Evolutionary conservation across 2,797 vertebrate species (phyloP).

Genomic region (Pangasius djambal): DNA sequence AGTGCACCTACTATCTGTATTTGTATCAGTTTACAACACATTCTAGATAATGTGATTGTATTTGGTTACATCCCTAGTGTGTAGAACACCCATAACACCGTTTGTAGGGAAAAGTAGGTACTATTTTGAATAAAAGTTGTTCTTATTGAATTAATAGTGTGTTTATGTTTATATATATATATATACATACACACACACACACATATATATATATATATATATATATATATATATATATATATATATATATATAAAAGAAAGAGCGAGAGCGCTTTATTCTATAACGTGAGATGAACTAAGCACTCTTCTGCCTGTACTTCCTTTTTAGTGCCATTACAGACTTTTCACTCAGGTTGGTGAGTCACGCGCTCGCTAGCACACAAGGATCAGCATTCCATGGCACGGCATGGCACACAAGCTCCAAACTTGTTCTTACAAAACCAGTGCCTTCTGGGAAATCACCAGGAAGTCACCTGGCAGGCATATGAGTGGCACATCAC

Average conservation of each 20-base stretch:
- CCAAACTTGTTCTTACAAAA: not conserved
- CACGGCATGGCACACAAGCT: not conserved
- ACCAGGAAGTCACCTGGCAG: slow-evolving; percentile 15
- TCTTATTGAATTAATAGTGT: not conserved
- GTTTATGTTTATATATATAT: too few species aligned
- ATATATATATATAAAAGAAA: too few species aligned
- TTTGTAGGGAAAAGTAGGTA: too few species aligned
- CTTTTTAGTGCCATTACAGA: not conserved
- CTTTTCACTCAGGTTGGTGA: not conserved
- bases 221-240: too few species aligned
- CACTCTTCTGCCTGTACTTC: not conserved
- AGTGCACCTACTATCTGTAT: not conserved
- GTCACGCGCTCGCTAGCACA: not conserved
- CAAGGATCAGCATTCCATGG: not conserved
- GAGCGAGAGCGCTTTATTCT: not conserved
- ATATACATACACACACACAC: too few species aligned
- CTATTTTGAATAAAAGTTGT: too few species aligned
- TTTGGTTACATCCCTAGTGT: not conserved
- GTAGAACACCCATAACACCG: too few species aligned
- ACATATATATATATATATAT: too few species aligned
- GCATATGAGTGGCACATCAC: not conserved
- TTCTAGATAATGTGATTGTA: not conserved
- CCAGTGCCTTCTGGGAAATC: slow-evolving; percentile 15
- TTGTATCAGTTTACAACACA: not conserved
- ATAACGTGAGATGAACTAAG: not conserved